Conservation (phyloP, 2,888 invertebrate genomes). For the Labia minor region DNA sequence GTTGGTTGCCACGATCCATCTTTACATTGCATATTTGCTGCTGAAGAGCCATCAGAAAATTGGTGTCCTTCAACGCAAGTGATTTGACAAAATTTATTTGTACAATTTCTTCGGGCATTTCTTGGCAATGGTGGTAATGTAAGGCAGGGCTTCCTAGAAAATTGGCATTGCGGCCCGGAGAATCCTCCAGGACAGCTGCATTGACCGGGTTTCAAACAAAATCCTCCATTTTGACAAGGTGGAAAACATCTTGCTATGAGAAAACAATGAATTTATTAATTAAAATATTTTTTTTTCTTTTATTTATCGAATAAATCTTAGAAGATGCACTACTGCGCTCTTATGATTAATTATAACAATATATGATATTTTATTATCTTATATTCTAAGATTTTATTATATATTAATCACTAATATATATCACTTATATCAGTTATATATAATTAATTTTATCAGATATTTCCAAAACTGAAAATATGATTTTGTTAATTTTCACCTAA, state of each 20-base stretch:
- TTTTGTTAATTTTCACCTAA: too few relatives aligned
- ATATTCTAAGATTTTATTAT: too few relatives aligned
- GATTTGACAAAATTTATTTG: constrained; percentile 57
- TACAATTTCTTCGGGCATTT: constrained; percentile 53
- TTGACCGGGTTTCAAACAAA: constrained; percentile 60
- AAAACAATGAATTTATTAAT: constrained; percentile 28
- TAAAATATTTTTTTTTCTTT: too few relatives aligned
- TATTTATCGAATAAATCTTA: constrained; percentile 15
- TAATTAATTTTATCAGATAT: too few relatives aligned
- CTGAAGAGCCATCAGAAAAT: constrained; percentile 58
- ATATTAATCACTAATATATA: too few relatives aligned
- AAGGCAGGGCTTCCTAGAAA: constrained; percentile 59
- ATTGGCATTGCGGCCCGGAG: constrained; percentile 62
- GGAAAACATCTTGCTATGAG: constrained; percentile 67
- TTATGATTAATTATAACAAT: too few relatives aligned
- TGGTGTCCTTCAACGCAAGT: constrained; percentile 52
- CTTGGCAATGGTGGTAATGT: constrained; percentile 52
- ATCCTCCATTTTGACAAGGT: constrained; percentile 67
- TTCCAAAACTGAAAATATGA: too few relatives aligned
- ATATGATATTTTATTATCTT: too few relatives aligned
- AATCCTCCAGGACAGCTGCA: constrained; percentile 66
- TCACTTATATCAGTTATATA: too few relatives aligned
- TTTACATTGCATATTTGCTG: constrained; percentile 56
- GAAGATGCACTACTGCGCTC: too few relatives aligned
- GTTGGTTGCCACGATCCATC: constrained; percentile 61